Base-by-base conservation (phyloP, 2,888 invertebrate genomes). In the Abrostola triplasia region DNA sequence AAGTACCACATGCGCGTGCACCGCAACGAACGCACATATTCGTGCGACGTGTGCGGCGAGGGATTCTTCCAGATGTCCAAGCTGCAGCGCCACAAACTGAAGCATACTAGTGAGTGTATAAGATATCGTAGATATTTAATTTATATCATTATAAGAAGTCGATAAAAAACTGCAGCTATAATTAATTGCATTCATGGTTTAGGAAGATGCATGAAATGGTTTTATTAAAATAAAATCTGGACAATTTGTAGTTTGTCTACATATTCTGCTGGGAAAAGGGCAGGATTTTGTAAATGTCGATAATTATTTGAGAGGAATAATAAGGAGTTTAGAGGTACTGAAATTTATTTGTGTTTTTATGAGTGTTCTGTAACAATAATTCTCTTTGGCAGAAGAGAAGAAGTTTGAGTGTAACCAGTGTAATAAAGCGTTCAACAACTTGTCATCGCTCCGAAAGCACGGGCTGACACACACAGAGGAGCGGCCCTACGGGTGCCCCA, bases 1-100 rank as follows among this genome's bases (percentile, higher is more conserved):
- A 96, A 97, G 81, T 96, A 97, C 74, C 98, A 98, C 72, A 94
- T 96, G 85, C 94, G 96, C 12, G 95, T 95, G 35, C 97, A 97
- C 78, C 94, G 93, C 38, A 96, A 95, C 53, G 95, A 95, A 72
- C 95, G 96, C 63, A 95, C 95, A 0, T 96, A 95, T 76, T 85
- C 94, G 0, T 97, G 97, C 76, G 93, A 94, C 11, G 84, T 95
- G 0, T 98, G 98, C 78, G 92, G 95, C 0, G 97, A 96, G 84
- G 92, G 95, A 37, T 98, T 97, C 87, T 95, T 95, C 41, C 96
- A 97, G 75, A 95, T 95, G 84, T 96, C 96, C 48, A 97, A 97
- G 84, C 90, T 98, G 42, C 96, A 96, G 70, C 94, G 97, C 49
- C 98, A 98, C 81, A 95, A 96, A 88, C 88, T 95, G n/a, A 93